These are phyloP conservation scores for Capitulum mitella DNA, from an alignment of 2,888 invertebrate species.

Conservation along the genomic window DNA sequence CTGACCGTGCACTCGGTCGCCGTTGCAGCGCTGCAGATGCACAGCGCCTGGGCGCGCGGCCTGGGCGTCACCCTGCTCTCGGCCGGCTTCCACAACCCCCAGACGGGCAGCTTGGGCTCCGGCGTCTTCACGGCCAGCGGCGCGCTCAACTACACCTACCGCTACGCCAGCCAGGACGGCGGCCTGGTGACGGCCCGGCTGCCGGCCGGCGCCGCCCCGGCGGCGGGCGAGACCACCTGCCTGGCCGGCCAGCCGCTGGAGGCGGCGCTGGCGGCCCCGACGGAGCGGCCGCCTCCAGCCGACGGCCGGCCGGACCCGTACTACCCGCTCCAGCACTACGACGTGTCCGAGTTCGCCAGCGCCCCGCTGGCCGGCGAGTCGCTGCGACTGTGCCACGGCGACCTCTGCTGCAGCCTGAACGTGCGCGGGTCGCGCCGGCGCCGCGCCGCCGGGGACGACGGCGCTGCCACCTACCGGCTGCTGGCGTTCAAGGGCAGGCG, in stretches of 20 bases:
- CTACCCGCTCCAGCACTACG: not conserved
- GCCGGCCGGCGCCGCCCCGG: no score
- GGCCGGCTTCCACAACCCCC: not conserved
- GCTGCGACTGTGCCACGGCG: not conserved
- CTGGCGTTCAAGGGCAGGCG: not conserved
- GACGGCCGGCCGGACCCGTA: not conserved
- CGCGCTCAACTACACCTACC: not conserved
- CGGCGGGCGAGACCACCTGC: not conserved
- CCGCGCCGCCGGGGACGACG: not conserved
- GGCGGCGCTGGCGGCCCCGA: not conserved
- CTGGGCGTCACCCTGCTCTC: conserved; percentile 12
- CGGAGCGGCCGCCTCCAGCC: no score
- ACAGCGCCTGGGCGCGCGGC: conserved; percentile 13
- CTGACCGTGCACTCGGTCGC: not conserved
- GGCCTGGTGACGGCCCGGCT: not conserved
- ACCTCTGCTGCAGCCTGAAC: not conserved
- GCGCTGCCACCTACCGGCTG: not conserved
- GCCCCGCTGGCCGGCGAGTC: not conserved
- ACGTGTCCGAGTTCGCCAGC: not conserved
- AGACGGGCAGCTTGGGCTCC: not conserved
- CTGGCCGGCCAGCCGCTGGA: not conserved
- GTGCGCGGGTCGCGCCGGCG: not conserved
- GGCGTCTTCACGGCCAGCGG: conserved; percentile 3
- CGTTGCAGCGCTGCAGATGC: conserved; percentile 2
- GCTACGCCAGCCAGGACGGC: not conserved